These are phyloP conservation scores for Drosophila leontia DNA, from an alignment of 1,140 invertebrate species.

Conservation along the genomic window DNA sequence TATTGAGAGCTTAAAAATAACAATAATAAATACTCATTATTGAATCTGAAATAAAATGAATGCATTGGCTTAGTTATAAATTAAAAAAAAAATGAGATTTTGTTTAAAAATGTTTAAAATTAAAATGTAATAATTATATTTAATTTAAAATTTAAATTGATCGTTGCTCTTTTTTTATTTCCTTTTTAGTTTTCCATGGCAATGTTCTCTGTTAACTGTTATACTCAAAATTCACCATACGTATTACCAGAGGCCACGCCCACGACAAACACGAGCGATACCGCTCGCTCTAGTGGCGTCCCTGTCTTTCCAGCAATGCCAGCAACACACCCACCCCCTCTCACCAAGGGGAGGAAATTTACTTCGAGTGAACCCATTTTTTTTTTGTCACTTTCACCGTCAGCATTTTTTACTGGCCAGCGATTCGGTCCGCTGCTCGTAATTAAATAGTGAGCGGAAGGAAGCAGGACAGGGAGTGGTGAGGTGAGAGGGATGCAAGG, in stretches of 20 bases:
- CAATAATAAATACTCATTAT: too few species aligned
- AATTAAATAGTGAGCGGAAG: neutral
- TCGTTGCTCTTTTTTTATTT: too few species aligned
- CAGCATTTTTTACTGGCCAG: neutral
- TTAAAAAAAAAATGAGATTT: too few species aligned
- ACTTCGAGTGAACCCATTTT: constrained; percentile 9
- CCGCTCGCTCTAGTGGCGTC: neutral
- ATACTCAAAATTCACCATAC: constrained; percentile 3
- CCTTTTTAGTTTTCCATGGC: too few species aligned
- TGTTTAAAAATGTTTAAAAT: too few species aligned
- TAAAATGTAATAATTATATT: too few species aligned
- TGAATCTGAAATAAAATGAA: too few species aligned
- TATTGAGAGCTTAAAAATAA: too few species aligned
- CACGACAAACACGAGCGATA: neutral
- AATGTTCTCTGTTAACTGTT: constrained; percentile 1
- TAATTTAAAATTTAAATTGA: too few species aligned
- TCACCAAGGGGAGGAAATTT: neutral
- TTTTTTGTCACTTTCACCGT: neutral
- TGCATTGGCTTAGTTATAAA: too few species aligned
- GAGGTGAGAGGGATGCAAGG: neutral
- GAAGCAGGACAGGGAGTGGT: neutral
- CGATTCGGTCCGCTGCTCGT: neutral
- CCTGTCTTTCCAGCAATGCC: constrained; percentile 1
- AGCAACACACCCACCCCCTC: constrained; percentile 6
- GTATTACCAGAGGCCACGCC: neutral